Evolutionary conservation across 2,797 vertebrate species (phyloP), one percentile per base, ranked within the genome.

Genomic region (Poeciliopsis infans): DNA sequence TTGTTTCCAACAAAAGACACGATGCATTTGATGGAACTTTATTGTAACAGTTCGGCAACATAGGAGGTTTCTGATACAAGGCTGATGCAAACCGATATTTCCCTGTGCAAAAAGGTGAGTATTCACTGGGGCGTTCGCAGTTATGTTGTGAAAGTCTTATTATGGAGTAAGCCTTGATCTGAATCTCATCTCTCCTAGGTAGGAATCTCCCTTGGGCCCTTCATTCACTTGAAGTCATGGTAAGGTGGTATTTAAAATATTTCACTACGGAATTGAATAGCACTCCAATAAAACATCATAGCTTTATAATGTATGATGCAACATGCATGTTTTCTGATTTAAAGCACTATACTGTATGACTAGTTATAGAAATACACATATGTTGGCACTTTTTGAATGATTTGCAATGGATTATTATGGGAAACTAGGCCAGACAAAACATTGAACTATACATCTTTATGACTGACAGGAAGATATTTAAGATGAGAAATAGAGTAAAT

Each of bases 1-100:
- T n/a, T 41, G 46, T 70, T 78, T 28, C 55, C 66, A 84, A 83
- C 28, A 31, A 49, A 57, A 53, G 43, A 49, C 61, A 20, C 18
- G 79, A 73, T 68, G 8, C 46, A 31, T 61, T 15, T 2, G 11
- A 12, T 57, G 12, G 23, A 36, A 13, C 59, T 69, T 69, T 10
- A 18, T 31, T 43, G 11, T 25, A 36, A n/a, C 51, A 0, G 1
- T n/a, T 76, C 57, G 20, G 25, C 8, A 16, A 7, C 1, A 7
- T 18, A 72, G 23, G 33, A 55, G 11, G 53, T 45, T 61, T 33
- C 53, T 33, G 11, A 72, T 25, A 39, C 23, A 61, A 57, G 59
- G 41, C 43, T 59, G 53, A 72, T 61, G 53, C 31, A 78, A 59
- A 23, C 47, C n/a, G 15, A n/a, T 46, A 15, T 11, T 33, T 45